Base-by-base conservation (phyloP, 2,888 invertebrate species). In the Caradrina kadenii region DNA sequence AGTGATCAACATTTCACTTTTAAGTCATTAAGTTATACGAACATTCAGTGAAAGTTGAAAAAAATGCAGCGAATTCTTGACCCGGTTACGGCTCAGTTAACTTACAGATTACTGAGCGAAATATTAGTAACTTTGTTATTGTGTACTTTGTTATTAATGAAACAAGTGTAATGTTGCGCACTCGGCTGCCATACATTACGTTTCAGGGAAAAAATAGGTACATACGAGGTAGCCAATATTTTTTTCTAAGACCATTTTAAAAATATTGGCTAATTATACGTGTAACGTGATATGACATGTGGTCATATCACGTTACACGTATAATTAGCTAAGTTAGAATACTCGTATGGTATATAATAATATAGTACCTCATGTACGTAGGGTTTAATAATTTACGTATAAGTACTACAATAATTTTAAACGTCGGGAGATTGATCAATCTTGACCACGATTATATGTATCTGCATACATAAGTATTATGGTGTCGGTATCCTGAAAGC, bases 1-100 rank as follows among this genome's bases (percentile, higher is more conserved):
- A 96, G 97, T 93, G 21, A 52, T 42, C 21, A 63, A 76, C 31
- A 39, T 67, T 71, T 68, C 69, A 67, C 61, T 76, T 73, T 71
- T 67, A 22, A 61, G n/a, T 54, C 11, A 55, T 59, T 45, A 53
- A 65, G 22, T 58, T 49, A 22, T 45, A 53, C 35, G 35, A 63
- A 60, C 50, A 60, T 67, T 63, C 8, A 55, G 83, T 66, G 83
- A 82, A 82, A 82, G 80, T 82, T 79, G 35, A 59, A 26, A 72
- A 67, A 74, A 70, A 68, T 50, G 48, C 61, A 67, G 26, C 22
- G 56, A 66, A 63, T 49, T 39, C 71, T 79, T 70, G 67, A 62
- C 74, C 70, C 19, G 10, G 65, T 70, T 81, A 69, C 63, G 66
- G 54, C 17, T 74, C 61, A 15, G 52, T 69, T 63, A 54, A 52